These are phyloP conservation scores for Lasioglossum pauxillum DNA, from an alignment of 2,888 invertebrate genomes.

Conservation along the genomic window DNA sequence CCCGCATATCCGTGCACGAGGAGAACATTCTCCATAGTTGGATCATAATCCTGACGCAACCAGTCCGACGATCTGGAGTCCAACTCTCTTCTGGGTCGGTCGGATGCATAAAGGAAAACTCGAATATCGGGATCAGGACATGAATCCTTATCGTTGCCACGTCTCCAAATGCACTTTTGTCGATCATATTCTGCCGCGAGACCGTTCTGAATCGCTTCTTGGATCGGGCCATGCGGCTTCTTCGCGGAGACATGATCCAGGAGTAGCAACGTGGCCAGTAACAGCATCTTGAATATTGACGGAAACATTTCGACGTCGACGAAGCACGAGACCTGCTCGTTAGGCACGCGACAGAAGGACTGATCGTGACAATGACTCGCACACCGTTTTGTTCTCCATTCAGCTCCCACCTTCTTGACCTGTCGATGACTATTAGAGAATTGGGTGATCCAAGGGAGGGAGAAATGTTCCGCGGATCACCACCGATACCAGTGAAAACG, in stretches of 20 bases:
- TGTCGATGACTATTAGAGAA: slow-evolving; percentile 34
- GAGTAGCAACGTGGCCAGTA: slow-evolving; percentile 12
- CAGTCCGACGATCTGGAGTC: slow-evolving; percentile 87
- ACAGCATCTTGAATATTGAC: background rate
- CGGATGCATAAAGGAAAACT: slow-evolving; percentile 88
- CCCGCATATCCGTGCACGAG: slow-evolving; percentile 92
- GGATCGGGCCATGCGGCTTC: slow-evolving; percentile 76
- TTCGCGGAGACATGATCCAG: background rate
- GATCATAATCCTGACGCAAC: slow-evolving; percentile 90
- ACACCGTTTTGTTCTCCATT: slow-evolving; percentile 51
- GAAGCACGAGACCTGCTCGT: slow-evolving; percentile 4
- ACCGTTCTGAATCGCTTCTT: slow-evolving; percentile 82
- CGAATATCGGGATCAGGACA: slow-evolving; percentile 90
- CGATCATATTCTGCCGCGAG: slow-evolving; percentile 86
- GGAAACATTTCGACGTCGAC: slow-evolving; percentile 14
- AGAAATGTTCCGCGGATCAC: background rate
- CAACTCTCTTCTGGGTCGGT: slow-evolving; percentile 83
- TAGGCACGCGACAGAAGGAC: slow-evolving; percentile 37
- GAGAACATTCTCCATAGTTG: slow-evolving; percentile 89
- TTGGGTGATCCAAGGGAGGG: slow-evolving; percentile 8
- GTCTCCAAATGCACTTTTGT: slow-evolving; percentile 90
- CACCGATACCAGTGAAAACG: background rate
- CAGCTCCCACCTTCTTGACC: slow-evolving; percentile 56
- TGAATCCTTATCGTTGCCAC: slow-evolving; percentile 87
- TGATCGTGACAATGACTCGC: slow-evolving; percentile 48